phyloP scores from a whole-genome alignment of 37 sponge, comb jelly and placozoan species.

The Mnemiopsis leidyi region DNA sequence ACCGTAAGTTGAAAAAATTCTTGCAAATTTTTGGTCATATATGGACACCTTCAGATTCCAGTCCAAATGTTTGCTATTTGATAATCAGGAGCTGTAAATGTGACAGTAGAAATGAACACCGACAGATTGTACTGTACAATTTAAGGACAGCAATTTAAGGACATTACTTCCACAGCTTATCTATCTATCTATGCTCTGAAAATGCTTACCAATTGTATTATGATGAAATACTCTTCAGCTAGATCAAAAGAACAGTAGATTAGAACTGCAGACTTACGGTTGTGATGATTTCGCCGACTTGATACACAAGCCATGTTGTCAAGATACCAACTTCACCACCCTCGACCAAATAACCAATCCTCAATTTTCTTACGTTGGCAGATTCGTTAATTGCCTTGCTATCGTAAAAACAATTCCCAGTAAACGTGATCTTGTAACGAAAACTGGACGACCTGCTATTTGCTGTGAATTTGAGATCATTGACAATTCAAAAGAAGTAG shows the following conservation, averaged over 20 bases:
- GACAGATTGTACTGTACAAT: too few species aligned
- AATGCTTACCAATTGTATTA: background rate
- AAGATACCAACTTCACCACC: background rate
- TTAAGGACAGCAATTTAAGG: too few species aligned
- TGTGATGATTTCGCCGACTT: background rate
- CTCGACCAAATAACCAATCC: background rate
- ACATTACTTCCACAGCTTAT: too few species aligned
- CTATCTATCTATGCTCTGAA: too few species aligned
- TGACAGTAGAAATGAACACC: too few species aligned
- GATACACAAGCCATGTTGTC: background rate
- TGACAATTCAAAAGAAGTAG: constrained; percentile 18
- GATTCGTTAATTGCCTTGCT: constrained; percentile 12
- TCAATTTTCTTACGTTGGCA: background rate
- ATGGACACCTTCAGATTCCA: too few species aligned
- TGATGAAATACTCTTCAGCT: background rate
- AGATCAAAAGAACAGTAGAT: background rate
- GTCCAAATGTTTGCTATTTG: too few species aligned
- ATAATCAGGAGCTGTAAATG: too few species aligned
- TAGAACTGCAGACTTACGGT: constrained; percentile 19
- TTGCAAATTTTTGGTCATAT: too few species aligned
- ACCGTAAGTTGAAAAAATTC: constrained; percentile 1
- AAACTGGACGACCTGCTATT: background rate
- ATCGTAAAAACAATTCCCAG: constrained; percentile 39
- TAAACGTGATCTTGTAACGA: background rate
- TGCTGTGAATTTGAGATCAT: constrained; percentile 57